A percentile compares a stretch with the other conserved stretches of the same genome.
These are phyloP conservation scores for Zophobas atratus DNA, from an alignment of 1,140 invertebrate species.

Conservation along the genomic window DNA sequence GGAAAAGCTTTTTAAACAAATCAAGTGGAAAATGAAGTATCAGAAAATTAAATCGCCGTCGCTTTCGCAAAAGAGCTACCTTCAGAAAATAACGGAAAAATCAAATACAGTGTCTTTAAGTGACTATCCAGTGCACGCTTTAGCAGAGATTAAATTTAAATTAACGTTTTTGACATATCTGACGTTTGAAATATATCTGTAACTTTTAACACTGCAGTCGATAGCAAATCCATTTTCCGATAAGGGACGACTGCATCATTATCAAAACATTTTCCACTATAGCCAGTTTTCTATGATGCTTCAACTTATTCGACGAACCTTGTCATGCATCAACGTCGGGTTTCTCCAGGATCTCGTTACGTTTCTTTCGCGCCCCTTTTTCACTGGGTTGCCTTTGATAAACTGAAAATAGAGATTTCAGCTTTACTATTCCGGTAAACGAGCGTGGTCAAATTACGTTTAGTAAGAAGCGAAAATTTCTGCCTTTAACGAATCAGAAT, in stretches of 20 bases:
- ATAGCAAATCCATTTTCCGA: conserved; percentile 28
- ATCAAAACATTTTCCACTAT: conserved; percentile 22
- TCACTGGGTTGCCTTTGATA: conserved; percentile 16
- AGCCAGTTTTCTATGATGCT: conserved; percentile 31
- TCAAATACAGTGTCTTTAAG: too few relatives aligned
- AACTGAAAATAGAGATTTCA: conserved; percentile 25
- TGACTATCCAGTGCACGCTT: too few relatives aligned
- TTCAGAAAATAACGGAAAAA: too few relatives aligned
- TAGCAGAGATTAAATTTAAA: too few relatives aligned
- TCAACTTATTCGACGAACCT: conserved; percentile 3
- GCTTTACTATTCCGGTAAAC: conserved; percentile 1
- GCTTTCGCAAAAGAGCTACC: too few relatives aligned
- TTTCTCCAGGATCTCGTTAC: conserved; percentile 30
- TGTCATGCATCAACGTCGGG: conserved; percentile 16
- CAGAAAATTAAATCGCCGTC: too few relatives aligned
- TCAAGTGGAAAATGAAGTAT: too few relatives aligned
- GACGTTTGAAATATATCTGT: too few relatives aligned
- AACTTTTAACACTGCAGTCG: too few relatives aligned
- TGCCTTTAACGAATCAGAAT: conserved; percentile 20
- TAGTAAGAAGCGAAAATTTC: conserved; percentile 1
- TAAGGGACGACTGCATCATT: conserved; percentile 8
- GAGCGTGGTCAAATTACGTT: conserved; percentile 21
- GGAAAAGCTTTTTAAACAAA: too few relatives aligned
- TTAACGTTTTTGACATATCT: too few relatives aligned
- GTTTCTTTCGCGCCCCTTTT: conserved; percentile 25